These are phyloP conservation scores for Tolypeutes matacus DNA, from an alignment of 2,797 vertebrate genomes.

Conservation along the genomic window DNA sequence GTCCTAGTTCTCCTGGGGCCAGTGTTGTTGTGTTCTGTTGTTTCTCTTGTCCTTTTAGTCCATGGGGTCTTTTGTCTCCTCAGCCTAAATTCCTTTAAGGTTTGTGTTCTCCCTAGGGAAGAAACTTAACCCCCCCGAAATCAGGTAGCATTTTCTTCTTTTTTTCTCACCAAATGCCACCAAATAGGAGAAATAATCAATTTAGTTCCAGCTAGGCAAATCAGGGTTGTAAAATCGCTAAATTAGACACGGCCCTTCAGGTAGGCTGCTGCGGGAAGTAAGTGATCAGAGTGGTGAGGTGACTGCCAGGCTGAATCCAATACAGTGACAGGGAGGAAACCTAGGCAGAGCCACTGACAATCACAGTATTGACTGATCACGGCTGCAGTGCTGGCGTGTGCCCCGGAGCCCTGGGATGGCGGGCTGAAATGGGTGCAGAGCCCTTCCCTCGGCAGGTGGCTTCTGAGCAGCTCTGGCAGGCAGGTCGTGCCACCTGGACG, in stretches of 20 bases:
- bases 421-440: not conserved
- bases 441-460: slow-evolving; percentile 65
- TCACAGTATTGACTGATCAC: slow-evolving; percentile 63
- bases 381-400: not conserved
- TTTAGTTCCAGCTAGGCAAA: slow-evolving; percentile 88
- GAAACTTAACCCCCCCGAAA: slow-evolving; percentile 81
- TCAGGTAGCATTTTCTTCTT: slow-evolving; percentile 77
- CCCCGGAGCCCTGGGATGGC: slow-evolving; percentile 25
- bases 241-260: slow-evolving; percentile 86
- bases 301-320: slow-evolving; percentile 35
- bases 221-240: slow-evolving; percentile 85
- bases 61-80: slow-evolving; percentile 83
- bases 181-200: slow-evolving; percentile 85
- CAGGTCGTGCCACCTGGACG: too few relatives aligned
- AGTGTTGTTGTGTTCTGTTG: slow-evolving; percentile 55
- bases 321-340: not conserved
- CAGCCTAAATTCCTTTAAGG: slow-evolving; percentile 81
- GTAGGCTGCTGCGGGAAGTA: slow-evolving; percentile 86
- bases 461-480: slow-evolving; percentile 54
- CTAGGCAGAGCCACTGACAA: slow-evolving; percentile 45
- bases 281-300: slow-evolving; percentile 75
- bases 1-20: slow-evolving; percentile 19
- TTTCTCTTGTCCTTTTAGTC: slow-evolving; percentile 69
- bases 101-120: slow-evolving; percentile 80
- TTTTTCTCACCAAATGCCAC: slow-evolving; percentile 80